Evolutionary conservation across 2,113 vertebrate genomes (phyloP).

Genomic region (Stercorarius parasiticus): DNA sequence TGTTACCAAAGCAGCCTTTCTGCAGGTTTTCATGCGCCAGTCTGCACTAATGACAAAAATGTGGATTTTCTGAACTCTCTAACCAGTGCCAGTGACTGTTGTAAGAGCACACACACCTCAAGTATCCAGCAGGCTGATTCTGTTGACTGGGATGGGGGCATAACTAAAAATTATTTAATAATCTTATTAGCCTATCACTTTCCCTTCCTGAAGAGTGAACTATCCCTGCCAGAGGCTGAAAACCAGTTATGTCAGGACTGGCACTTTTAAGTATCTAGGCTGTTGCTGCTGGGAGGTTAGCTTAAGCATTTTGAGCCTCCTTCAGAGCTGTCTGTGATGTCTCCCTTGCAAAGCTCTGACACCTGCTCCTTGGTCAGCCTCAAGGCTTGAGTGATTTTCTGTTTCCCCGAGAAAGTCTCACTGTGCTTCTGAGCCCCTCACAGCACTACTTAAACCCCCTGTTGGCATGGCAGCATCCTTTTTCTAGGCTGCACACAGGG

Average conservation of each 20-base stretch:
- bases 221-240: neutral
- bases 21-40: neutral
- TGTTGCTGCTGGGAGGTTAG: neutral
- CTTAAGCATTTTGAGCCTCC: neutral
- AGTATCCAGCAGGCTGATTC: neutral
- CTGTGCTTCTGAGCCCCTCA: fast-evolving
- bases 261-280: neutral
- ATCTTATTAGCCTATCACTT: neutral
- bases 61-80: neutral
- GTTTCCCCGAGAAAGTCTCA: neutral
- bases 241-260: neutral
- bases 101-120: neutral
- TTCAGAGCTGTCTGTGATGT: neutral
- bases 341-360: neutral
- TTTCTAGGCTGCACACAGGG: neutral
- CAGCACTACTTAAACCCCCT: neutral
- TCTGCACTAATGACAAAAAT: neutral
- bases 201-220: neutral
- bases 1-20: neutral
- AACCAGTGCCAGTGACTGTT: neutral
- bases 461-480: neutral
- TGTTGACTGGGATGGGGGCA: neutral
- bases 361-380: neutral
- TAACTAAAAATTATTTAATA: neutral
- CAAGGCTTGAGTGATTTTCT: neutral